Evolutionary conservation across 2,888 invertebrate genomes (phyloP), one percentile per base, ranked within the genome.

Genomic region (Orthosia gracilis): DNA sequence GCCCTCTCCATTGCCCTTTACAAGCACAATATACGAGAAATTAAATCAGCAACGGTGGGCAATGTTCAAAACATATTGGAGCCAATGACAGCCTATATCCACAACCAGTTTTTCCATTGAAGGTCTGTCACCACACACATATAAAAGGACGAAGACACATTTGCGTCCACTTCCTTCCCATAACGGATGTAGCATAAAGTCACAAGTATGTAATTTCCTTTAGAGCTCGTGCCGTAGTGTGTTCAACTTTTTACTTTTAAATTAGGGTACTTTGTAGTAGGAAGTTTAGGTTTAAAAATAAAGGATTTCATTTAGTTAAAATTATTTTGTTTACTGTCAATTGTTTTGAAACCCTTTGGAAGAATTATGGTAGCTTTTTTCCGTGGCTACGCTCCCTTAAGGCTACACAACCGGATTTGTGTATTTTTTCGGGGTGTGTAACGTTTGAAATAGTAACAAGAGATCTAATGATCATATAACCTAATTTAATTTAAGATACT

Each of bases 191-290:
- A 59, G 54, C 47, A 54, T 65, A 23, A 72, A 64, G 23, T 50
- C 62, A 70, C 70, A 76, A 80, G 50, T 68, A 69, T 62, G 72
- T 83, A 63, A 80, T 80, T 83, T 80, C 83, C 80, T 72, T 66
- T 54, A 64, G 18, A 78, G 62, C 71, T 78, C 57, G 45, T 21
- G 50, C 67, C 54, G 23, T 70, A 72, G 66, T 78, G 50, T 66
- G 67, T 76, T 40, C 13, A 50, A 50, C 26, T 52, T 75, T 71
- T 57, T 65, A 54, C 23, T 66, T 71, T 58, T 49, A 71, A 58
- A 67, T 63, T 66, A 58, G 61, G 13, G 52, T 57, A 1, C 69
- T 69, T 69, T 66, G 52, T 74, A 58, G n/a, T 47, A 52, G 23
- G 40, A 45, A 59, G 49, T 40, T 40, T 40, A 55, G 59, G 21